Conservation (phyloP, 2,113 vertebrate species). For the Hemicordylus capensis region DNA sequence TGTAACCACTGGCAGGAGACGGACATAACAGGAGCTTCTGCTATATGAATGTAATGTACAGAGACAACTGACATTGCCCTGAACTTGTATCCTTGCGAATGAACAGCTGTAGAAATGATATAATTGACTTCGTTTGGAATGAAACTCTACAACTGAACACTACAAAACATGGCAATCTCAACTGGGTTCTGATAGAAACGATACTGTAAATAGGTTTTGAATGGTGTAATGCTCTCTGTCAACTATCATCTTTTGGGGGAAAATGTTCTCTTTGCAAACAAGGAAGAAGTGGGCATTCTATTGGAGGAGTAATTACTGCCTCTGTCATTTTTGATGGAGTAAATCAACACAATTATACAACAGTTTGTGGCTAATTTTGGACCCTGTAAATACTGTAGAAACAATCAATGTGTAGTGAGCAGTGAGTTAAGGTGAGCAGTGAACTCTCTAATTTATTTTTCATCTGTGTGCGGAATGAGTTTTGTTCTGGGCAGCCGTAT, state of each 20-base stretch:
- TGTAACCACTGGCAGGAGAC: slow-evolving; percentile 14
- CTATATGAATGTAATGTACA: slow-evolving; percentile 18
- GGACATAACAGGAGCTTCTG: slow-evolving; percentile 33
- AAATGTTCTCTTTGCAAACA: slow-evolving; percentile 32
- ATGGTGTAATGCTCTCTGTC: not conserved
- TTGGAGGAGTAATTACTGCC: slow-evolving; percentile 30
- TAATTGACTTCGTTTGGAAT: slow-evolving; percentile 42
- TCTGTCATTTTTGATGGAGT: slow-evolving; percentile 18
- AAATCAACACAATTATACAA: slow-evolving; percentile 15
- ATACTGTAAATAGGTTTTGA: slow-evolving; percentile 41
- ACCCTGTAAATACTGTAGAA: slow-evolving; percentile 27
- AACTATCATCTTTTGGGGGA: slow-evolving; percentile 21
- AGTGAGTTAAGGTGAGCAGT: too few relatives aligned
- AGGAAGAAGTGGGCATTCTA: slow-evolving; percentile 35
- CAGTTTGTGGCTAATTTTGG: slow-evolving; percentile 26
- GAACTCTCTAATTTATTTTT: too few relatives aligned
- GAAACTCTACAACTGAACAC: slow-evolving; percentile 31
- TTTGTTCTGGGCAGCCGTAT: too few relatives aligned
- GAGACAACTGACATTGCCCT: slow-evolving; percentile 29
- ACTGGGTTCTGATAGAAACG: slow-evolving; percentile 30
- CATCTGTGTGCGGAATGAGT: too few relatives aligned
- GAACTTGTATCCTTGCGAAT: slow-evolving; percentile 50
- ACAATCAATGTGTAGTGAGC: too few relatives aligned
- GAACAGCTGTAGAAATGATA: slow-evolving; percentile 27
- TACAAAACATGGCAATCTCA: slow-evolving; percentile 43